Evolutionary conservation across 64 coral and sea anemone species (phyloP), one percentile per base, ranked within the genome.

Genomic region (Montipora foliosa): DNA sequence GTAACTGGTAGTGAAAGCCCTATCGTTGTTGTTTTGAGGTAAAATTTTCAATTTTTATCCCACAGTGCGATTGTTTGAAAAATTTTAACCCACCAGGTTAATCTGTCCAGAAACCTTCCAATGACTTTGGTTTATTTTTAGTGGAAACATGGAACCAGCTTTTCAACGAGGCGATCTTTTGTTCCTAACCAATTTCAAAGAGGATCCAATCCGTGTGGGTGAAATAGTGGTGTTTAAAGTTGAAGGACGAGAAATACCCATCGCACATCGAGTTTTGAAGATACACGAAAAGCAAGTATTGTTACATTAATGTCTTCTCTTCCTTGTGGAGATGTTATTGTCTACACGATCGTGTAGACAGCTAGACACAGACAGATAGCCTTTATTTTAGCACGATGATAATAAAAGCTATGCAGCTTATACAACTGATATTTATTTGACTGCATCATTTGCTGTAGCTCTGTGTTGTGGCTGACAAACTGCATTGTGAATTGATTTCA

Each of bases 141-240:
- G 97, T 78, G 97, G 97, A 53, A 98, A 94, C 46, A 98, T 98
- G 97, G 97, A 98, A 53, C 97, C 97, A 14, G 97, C 97, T 22
- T 98, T 98, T 96, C 97, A 98, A 70, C 88, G 97, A 82, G 97
- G 97, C 25, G 97, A 98, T 73, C 91, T 98, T 66, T 90, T 98
- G 62, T 98, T 98, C 55, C 94, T 98, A 10, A 98, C 97, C 82
- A 98, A 98, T 87, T 85, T 92, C 14, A 93, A 89, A 29, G 76
- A 98, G 80, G 97, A 98, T 62, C 97, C 97, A 5, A 98, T 98
- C 22, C 79, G 97, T 89, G 97, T 98, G 77, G 97, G 97, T 79
- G 97, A 98, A 89, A 98, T 98, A 74, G 94, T 98, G 11, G 97
- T 98, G 44, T 98, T 98, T 87, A 98, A 98, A 94, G 91, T 98